Evolutionary conservation across 2,888 invertebrate genomes (phyloP), one percentile per base, ranked within the genome.

Genomic region (Anthrax anthrax): DNA sequence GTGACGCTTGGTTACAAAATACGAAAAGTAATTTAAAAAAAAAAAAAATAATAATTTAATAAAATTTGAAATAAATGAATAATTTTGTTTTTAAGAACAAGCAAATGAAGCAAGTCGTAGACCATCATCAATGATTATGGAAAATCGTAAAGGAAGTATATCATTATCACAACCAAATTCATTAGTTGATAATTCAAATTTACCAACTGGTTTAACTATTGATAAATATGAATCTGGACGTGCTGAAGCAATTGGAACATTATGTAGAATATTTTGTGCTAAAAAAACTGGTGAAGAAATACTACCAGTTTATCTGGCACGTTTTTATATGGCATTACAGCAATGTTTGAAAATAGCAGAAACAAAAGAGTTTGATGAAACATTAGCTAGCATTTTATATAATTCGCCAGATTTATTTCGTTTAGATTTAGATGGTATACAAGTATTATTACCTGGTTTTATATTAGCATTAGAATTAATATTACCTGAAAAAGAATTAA

Each of bases 221-320:
- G 80, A 84, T 57, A 81, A 81, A 54, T 86, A 83, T 57, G 84
- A 84, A 65, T 80, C 84, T 51, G 85, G 97, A 2, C 78, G 90
- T 49, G 96, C 97, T 0, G 92, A 94, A 69, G 96, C 97, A 0
- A 76, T 96, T 57, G 97, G 95, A 18, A 84, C 96, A 4, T 70
- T 98, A 18, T 97, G 97, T 66, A 78, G 95, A 58, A 91, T 97
- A 61, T 85, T 98, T 64, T 95, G 92, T 66, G 84, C 95, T 0
- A 94, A 94, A 70, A 91, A 90, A 68, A 90, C 92, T 2, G 87
- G 88, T 37, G 95, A 65, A 46, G 84, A 86, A 60, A 90, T 98
- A 56, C 72, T 90, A 45, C 89, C 94, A 1, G 86, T 84, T 2
- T 97, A 97, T 71, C 73, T 95, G 57, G 90, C 95, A 12, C 76